A percentile compares a stretch with the other conserved stretches of the same genome.
These are phyloP conservation scores for Helicolenus hilgendorfi DNA, from an alignment of 2,797 vertebrate species.

Conservation along the genomic window DNA sequence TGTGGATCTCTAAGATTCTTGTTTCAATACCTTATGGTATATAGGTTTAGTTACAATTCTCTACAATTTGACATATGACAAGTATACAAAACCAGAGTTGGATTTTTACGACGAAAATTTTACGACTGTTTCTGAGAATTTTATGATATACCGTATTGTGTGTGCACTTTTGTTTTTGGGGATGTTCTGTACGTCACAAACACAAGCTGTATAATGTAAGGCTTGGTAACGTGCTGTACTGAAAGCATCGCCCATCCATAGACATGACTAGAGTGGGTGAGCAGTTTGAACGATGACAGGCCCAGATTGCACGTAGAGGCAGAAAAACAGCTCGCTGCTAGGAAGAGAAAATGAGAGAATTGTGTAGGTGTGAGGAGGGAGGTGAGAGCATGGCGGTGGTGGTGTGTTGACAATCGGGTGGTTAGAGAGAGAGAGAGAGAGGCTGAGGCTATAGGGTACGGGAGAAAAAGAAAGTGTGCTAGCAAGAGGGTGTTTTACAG, in stretches of 20 bases:
- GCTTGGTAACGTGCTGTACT: not conserved
- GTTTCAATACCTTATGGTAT: not conserved
- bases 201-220: not conserved
- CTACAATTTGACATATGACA: not conserved
- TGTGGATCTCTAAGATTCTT: not conserved
- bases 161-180: not conserved
- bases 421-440: slow-evolving; percentile 35
- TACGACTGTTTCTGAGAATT: not conserved
- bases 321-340: slow-evolving; percentile 43
- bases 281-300: slow-evolving; percentile 55
- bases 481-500: slow-evolving; percentile 15
- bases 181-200: not conserved
- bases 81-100: not conserved
- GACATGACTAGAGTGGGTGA: slow-evolving; percentile 33
- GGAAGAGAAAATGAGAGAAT: slow-evolving; percentile 54
- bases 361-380: slow-evolving; percentile 62
- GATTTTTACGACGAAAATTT: not conserved
- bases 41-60: not conserved
- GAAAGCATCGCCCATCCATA: slow-evolving; percentile 5
- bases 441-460: not conserved
- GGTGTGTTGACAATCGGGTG: slow-evolving; percentile 41
- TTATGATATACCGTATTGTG: no score
- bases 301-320: slow-evolving; percentile 57
- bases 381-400: slow-evolving; percentile 23
- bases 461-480: slow-evolving; percentile 65